Conservation (phyloP, 2,888 invertebrate genomes). For the Drosophila multiciliata region DNA sequence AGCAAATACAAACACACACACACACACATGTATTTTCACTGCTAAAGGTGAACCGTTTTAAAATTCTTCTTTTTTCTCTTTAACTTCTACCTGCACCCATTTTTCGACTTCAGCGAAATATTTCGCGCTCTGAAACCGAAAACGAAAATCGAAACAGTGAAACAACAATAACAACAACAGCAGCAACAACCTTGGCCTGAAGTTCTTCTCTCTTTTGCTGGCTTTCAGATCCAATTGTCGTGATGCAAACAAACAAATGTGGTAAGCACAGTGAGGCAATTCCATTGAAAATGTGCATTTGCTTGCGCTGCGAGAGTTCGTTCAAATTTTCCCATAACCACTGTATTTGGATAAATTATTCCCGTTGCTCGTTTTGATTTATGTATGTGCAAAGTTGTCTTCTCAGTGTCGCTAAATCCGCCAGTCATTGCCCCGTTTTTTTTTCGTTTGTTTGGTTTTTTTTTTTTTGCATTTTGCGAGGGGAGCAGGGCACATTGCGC, state of each 20-base stretch:
- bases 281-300: constrained; percentile 29
- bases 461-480: constrained; percentile 24
- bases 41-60: constrained; percentile 53
- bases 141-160: constrained; percentile 49
- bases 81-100: constrained; percentile 61
- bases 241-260: constrained; percentile 59
- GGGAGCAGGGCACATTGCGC: constrained; percentile 17
- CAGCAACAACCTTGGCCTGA: constrained; percentile 73
- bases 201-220: constrained; percentile 28
- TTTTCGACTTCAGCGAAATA: constrained; percentile 48
- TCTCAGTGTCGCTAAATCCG: constrained; percentile 57
- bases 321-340: not conserved
- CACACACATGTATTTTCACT: not conserved
- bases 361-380: constrained; percentile 52
- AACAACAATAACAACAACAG: constrained; percentile 26
- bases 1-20: constrained; percentile 20
- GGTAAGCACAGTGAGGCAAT: constrained; percentile 66
- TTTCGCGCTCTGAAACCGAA: constrained; percentile 50
- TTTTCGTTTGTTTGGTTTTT: constrained; percentile 22
- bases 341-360: constrained; percentile 17
- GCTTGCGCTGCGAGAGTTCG: not conserved
- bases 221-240: constrained; percentile 31
- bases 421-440: constrained; percentile 73
- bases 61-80: constrained; percentile 55
- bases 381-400: constrained; percentile 65